phyloP scores from a whole-genome alignment of 2,113 vertebrate species.

The Dascyllus trimaculatus region DNA sequence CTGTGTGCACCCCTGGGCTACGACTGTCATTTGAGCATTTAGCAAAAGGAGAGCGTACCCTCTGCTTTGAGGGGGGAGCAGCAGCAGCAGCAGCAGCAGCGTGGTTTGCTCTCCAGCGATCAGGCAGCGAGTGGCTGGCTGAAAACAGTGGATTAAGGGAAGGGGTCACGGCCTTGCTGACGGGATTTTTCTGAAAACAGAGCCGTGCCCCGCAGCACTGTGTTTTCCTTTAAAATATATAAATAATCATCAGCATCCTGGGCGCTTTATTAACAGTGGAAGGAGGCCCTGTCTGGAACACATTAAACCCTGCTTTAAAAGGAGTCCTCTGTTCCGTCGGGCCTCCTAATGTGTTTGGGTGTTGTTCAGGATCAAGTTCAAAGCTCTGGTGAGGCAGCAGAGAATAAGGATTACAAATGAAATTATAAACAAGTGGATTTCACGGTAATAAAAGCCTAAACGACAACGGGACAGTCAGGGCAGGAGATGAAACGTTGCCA shows the following conservation, averaged over 20 bases:
- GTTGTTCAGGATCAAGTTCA: not conserved
- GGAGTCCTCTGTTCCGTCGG: not conserved
- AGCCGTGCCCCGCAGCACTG: constrained; percentile 29
- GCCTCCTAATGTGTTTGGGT: not conserved
- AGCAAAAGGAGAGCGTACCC: constrained; percentile 60
- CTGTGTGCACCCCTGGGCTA: constrained; percentile 32
- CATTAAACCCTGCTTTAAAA: constrained; percentile 6
- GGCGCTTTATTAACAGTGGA: constrained; percentile 29
- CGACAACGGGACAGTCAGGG: not conserved
- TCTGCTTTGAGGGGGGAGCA: constrained; percentile 11
- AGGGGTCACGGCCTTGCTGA: constrained; percentile 78
- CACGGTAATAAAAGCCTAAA: not conserved
- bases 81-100: not conserved
- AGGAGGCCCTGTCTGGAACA: constrained; percentile 14
- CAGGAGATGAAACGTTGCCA: not conserved
- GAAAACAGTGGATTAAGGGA: constrained; percentile 75
- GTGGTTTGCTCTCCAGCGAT: constrained; percentile 46
- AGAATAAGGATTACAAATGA: constrained; percentile 1
- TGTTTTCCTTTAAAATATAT: constrained; percentile 45
- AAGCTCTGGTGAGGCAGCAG: not conserved
- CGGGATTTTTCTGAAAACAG: constrained; percentile 73
- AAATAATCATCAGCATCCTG: constrained; percentile 57
- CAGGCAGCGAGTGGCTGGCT: constrained; percentile 69
- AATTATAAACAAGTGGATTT: constrained; percentile 8
- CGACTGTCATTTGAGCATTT: constrained; percentile 76